Conservation (phyloP, 2,113 vertebrate species). For the Equus przewalskii region DNA sequence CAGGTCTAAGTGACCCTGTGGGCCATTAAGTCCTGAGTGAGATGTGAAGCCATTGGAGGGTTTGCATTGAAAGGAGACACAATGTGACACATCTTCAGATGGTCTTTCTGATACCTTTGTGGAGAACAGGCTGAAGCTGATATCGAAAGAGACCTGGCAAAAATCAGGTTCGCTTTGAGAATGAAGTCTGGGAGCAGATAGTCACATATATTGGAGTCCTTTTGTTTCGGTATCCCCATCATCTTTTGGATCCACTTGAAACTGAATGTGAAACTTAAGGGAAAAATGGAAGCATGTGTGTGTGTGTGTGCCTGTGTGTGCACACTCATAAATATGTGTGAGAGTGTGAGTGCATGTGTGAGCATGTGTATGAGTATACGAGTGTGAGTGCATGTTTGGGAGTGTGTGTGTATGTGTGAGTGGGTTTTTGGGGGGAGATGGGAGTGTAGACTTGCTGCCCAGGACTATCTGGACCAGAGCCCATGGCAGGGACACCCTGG, state of each 20-base stretch:
- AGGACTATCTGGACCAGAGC: not conserved
- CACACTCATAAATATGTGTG: not conserved
- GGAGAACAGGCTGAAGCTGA: not conserved
- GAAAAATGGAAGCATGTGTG: not conserved
- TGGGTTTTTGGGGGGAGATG: not conserved
- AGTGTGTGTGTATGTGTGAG: not conserved
- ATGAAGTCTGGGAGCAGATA: not conserved
- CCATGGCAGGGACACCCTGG: not conserved
- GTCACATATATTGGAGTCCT: not conserved
- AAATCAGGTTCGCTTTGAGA: not conserved
- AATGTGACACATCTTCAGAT: not conserved
- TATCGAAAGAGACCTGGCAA: not conserved
- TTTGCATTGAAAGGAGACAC: not conserved
- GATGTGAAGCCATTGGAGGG: not conserved
- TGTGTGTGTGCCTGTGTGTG: not conserved
- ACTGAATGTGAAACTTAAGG: not conserved
- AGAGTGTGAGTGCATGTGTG: not conserved
- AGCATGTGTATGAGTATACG: not conserved
- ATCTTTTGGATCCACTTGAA: not conserved
- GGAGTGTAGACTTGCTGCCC: not conserved
- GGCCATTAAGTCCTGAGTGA: not conserved
- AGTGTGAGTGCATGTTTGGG: not conserved
- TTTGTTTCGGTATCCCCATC: not conserved
- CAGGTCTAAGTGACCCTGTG: not conserved
- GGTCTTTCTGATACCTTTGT: not conserved